Conservation (phyloP, 2,113 vertebrate species). For the Bettongia penicillata region DNA sequence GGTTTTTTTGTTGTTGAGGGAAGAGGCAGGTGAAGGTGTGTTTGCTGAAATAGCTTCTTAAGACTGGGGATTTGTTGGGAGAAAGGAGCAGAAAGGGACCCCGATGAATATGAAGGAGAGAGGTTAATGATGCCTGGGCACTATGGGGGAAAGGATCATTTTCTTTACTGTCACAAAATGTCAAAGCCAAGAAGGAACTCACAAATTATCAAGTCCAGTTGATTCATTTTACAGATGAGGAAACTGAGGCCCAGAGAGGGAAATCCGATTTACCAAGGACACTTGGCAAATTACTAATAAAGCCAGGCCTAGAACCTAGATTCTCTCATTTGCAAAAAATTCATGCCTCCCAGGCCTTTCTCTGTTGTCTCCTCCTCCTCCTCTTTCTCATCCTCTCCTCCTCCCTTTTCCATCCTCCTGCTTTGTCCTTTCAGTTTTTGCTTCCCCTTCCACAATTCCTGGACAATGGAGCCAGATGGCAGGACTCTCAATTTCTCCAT, state of each 20-base stretch:
- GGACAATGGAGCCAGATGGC: conserved; percentile 86
- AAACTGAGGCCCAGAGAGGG: not conserved
- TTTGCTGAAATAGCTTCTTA: not conserved
- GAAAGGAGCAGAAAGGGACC: not conserved
- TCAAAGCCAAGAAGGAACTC: not conserved
- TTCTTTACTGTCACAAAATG: not conserved
- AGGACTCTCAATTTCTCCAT: conserved; percentile 76
- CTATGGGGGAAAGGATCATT: not conserved
- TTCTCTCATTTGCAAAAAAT: accelerated
- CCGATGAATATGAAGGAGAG: not conserved
- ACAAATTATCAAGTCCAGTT: not conserved
- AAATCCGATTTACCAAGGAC: not conserved
- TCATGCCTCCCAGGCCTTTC: not conserved
- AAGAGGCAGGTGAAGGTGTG: not conserved
- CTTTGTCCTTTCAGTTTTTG: not conserved
- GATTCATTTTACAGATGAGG: not conserved
- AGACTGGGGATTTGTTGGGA: not conserved
- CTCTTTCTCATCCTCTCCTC: not conserved
- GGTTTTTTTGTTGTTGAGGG: not conserved
- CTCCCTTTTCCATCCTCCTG: not conserved
- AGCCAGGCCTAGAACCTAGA: not conserved
- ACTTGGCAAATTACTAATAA: not conserved
- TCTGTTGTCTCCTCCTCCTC: not conserved
- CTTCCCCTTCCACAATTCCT: conserved; percentile 44
- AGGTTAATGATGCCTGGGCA: not conserved